These are phyloP conservation scores for Phymanthus crucifer DNA, from an alignment of 92 coral and sea anemone species.

Conservation along the genomic window DNA sequence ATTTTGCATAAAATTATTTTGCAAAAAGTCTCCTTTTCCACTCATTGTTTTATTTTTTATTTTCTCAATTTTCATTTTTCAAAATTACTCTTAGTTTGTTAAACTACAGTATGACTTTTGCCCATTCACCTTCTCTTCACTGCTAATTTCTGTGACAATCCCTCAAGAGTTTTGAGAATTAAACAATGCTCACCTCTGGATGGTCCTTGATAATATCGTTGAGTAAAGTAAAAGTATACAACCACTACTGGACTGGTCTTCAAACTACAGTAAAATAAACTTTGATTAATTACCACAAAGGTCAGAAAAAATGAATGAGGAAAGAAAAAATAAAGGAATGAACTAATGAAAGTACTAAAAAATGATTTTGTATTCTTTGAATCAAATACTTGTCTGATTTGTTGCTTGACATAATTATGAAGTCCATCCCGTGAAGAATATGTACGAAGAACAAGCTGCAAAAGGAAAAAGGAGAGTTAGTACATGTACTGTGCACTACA, in stretches of 20 bases:
- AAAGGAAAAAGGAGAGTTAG: not conserved
- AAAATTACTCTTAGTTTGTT: no score
- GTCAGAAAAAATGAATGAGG: no score
- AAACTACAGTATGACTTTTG: no score
- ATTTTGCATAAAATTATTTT: no score
- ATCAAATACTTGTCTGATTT: slow-evolving; percentile 64
- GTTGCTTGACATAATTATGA: slow-evolving; percentile 56
- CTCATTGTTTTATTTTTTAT: no score
- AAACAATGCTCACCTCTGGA: slow-evolving; percentile 52
- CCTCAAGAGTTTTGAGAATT: no score
- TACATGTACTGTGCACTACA: no score
- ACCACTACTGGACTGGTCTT: slow-evolving; percentile 68
- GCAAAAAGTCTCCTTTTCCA: no score
- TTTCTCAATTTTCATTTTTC: not conserved
- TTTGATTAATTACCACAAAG: not conserved
- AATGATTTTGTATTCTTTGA: no score
- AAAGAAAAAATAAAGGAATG: slow-evolving; percentile 8
- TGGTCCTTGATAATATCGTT: slow-evolving; percentile 71
- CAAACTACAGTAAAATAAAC: slow-evolving; percentile 53
- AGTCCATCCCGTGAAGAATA: slow-evolving; percentile 64
- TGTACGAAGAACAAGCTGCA: slow-evolving; percentile 76
- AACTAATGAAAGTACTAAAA: no score
- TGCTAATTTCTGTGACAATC: no score
- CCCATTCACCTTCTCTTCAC: no score
- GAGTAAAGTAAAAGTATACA: slow-evolving; percentile 86